These are phyloP conservation scores for Latrodectus elegans DNA, from an alignment of 2,888 invertebrate genomes.

Conservation along the genomic window DNA sequence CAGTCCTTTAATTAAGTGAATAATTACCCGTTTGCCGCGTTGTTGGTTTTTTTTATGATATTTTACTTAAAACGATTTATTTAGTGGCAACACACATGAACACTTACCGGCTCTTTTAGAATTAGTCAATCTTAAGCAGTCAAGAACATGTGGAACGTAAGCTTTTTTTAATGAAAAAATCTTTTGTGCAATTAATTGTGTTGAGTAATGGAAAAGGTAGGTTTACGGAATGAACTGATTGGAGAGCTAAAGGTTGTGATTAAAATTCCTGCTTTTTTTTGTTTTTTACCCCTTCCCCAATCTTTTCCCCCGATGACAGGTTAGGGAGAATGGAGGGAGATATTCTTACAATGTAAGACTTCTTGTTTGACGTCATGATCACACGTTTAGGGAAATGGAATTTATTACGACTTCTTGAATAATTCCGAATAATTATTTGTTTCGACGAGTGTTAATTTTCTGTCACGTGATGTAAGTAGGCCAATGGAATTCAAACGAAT, in stretches of 20 bases:
- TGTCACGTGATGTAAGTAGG: too few relatives aligned
- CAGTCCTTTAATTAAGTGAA: slow-evolving; percentile 44
- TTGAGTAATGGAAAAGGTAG: neutral
- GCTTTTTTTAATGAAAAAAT: neutral
- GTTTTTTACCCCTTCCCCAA: too few relatives aligned
- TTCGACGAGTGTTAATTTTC: neutral
- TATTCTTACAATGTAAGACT: slow-evolving; percentile 5
- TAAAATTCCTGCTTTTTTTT: neutral
- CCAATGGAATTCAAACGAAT: too few relatives aligned
- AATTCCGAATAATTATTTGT: neutral
- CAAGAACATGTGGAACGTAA: neutral
- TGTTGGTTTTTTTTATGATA: neutral
- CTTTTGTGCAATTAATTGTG: slow-evolving; percentile 12
- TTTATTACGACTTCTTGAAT: neutral
- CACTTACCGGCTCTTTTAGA: neutral
- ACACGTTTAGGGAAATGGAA: slow-evolving; percentile 6
- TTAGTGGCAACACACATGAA: neutral
- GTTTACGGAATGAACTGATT: slow-evolving; percentile 14
- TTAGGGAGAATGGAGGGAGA: neutral
- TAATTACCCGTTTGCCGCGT: slow-evolving; percentile 19
- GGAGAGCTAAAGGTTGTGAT: slow-evolving; percentile 14
- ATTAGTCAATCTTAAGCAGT: neutral
- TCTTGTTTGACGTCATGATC: slow-evolving; percentile 26
- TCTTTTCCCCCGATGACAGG: too few relatives aligned
- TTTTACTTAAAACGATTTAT: slow-evolving; percentile 11